Evolutionary conservation across 1,140 invertebrate genomes (phyloP).

Genomic region (Pseudomyrmex pallidus): DNA sequence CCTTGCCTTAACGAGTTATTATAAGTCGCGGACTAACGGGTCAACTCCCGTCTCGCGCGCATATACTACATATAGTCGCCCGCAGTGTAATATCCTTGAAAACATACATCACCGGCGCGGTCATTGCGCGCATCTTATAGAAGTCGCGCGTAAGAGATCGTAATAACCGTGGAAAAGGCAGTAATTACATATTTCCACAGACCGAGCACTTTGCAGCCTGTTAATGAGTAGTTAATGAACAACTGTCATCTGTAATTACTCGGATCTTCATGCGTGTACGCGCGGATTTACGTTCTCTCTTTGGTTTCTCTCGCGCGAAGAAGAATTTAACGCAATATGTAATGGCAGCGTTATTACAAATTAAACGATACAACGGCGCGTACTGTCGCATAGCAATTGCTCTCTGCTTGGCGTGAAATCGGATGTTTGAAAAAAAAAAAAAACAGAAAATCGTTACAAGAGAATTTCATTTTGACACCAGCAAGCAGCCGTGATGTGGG

Average conservation of each 20-base stretch:
- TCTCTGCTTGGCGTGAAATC: slow-evolving; percentile 19
- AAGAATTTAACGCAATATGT: slow-evolving; percentile 3
- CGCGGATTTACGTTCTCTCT: slow-evolving; percentile 28
- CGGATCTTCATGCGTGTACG: slow-evolving; percentile 49
- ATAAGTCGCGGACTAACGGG: slow-evolving; percentile 54
- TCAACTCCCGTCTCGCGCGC: slow-evolving; percentile 25
- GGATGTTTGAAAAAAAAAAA: background rate
- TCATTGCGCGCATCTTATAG: slow-evolving; percentile 42
- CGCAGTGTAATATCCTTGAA: slow-evolving; percentile 54
- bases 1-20: slow-evolving; percentile 54
- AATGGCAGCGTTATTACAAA: slow-evolving; percentile 54
- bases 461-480: background rate
- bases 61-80: slow-evolving; percentile 20
- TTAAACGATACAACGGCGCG: slow-evolving; percentile 55
- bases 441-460: background rate
- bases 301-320: background rate
- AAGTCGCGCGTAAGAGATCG: slow-evolving; percentile 45
- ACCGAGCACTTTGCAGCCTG: slow-evolving; percentile 21
- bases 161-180: slow-evolving; percentile 56
- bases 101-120: slow-evolving; percentile 43
- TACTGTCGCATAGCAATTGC: slow-evolving; percentile 19
- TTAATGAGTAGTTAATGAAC: slow-evolving; percentile 68
- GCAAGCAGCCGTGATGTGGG: background rate
- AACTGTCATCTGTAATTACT: slow-evolving; percentile 66
- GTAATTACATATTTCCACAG: slow-evolving; percentile 60